Evolutionary conservation across 2,888 invertebrate species (phyloP).

Genomic region (Zhuqinia jingwanae): DNA sequence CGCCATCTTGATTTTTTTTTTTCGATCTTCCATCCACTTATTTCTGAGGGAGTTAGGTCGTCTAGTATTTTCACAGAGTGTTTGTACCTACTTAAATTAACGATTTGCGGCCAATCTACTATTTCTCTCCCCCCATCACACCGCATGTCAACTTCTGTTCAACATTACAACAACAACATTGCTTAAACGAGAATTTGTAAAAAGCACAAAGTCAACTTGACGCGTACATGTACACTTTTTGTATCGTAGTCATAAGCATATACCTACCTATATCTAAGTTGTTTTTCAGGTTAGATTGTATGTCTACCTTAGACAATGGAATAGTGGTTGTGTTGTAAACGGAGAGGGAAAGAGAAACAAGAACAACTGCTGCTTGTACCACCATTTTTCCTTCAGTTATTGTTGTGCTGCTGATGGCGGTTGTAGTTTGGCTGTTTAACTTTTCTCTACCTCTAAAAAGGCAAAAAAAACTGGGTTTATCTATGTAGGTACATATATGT

Average conservation of each 20-base stretch:
- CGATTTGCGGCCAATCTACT: constrained; percentile 5
- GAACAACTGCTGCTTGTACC: neutral
- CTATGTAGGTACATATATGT: neutral
- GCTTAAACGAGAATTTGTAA: constrained; percentile 31
- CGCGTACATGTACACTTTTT: neutral
- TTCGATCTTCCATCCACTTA: neutral
- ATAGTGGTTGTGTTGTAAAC: neutral
- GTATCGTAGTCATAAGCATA: neutral
- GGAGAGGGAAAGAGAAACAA: neutral
- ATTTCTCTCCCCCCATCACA: neutral
- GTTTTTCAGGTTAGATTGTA: neutral
- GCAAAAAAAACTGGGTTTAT: constrained; percentile 17
- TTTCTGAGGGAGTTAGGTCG: neutral
- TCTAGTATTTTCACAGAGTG: neutral
- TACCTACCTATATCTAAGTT: too few species aligned
- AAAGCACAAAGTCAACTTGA: constrained; percentile 6
- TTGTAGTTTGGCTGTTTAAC: neutral
- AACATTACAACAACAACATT: constrained; percentile 25
- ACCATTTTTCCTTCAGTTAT: neutral
- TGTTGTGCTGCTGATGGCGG: neutral
- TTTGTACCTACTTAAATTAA: neutral
- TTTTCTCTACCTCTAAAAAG: neutral
- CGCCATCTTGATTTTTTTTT: neutral
- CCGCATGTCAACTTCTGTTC: constrained; percentile 25
- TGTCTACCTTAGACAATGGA: neutral